Evolutionary conservation across 2,888 invertebrate genomes (phyloP).

Genomic region (Drosophila algonquin): DNA sequence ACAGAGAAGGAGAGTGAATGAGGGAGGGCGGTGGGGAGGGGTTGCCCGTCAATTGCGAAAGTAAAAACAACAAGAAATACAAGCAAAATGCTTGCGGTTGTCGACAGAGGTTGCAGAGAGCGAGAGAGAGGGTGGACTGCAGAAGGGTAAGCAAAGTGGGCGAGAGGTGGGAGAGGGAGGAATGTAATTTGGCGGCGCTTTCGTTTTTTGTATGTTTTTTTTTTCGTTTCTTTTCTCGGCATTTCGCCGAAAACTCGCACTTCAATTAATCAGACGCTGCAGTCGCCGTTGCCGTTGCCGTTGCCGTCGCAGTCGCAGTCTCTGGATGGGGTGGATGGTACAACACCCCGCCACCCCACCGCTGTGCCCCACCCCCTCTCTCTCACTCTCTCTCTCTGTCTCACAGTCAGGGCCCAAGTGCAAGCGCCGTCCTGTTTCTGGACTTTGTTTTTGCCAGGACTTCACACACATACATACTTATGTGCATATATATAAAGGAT

Average conservation of each 20-base stretch:
- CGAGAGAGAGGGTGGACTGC: background rate
- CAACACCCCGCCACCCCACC: background rate
- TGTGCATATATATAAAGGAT: slow-evolving; percentile 9
- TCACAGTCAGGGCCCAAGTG: slow-evolving; percentile 16
- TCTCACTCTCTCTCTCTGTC: slow-evolving; percentile 11
- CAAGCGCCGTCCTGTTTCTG: slow-evolving; percentile 45
- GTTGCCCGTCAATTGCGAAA: slow-evolving; percentile 31
- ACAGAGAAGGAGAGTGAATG: background rate
- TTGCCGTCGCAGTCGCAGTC: slow-evolving; percentile 9
- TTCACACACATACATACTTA: slow-evolving; percentile 4
- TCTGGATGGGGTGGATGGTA: slow-evolving; percentile 7
- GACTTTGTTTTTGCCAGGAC: slow-evolving; percentile 50
- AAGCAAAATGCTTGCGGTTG: slow-evolving; percentile 35
- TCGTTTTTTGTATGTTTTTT: slow-evolving; percentile 26
- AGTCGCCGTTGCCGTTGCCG: slow-evolving; percentile 33
- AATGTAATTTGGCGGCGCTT: slow-evolving; percentile 75
- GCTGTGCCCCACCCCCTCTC: background rate
- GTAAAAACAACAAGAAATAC: slow-evolving; percentile 53
- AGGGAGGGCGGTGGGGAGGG: slow-evolving; percentile 1
- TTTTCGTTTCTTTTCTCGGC: slow-evolving; percentile 38
- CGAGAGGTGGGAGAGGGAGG: slow-evolving; percentile 23
- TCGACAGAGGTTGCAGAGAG: slow-evolving; percentile 9
- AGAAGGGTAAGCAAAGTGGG: background rate
- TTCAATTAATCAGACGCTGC: slow-evolving; percentile 76
- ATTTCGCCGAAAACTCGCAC: slow-evolving; percentile 72